Evolutionary conservation across 2,797 vertebrate genomes (phyloP), one percentile per base, ranked within the genome.

Genomic region (Epinephelus coioides): DNA sequence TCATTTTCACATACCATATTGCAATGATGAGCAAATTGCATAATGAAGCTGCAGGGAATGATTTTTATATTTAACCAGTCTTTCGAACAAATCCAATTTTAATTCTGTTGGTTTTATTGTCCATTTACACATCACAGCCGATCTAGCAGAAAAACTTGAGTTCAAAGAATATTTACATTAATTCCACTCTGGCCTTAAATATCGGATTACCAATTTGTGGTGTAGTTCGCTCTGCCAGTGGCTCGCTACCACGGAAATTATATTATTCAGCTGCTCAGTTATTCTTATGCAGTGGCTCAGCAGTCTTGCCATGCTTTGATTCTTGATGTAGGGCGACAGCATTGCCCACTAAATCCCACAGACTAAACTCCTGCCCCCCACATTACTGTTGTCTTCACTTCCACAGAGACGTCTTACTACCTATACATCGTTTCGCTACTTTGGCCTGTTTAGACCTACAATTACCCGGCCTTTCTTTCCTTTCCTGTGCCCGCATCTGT

Each of bases 401-500:
- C 69, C 63, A 68, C 61, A 79, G 79, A 55, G 61, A 77, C 83
- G 81, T 87, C 83, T 84, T 21, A 68, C 83, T 89, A 89, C 88
- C 85, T 91, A 76, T 84, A 86, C 84, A 83, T 83, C 63, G 47
- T n/a, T 73, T 76, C 73, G 69, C 86, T 90, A 46, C 85, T 81
- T 72, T 62, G 84, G 83, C 73, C 66, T 51, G 57, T 83, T 82
- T 46, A 86, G 84, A 76, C 88, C 90, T 90, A 73, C 89, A 91
- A 92, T 95, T 93, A 93, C 69, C 69, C 81, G 43, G 64, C 82
- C 86, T 85, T 82, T 83, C 85, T 88, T 89, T 90, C 90, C 86
- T 86, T 89, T 85, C 82, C 85, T 90, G 68, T 84, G 79, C 84
- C 88, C 69, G 60, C 86, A 81, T 88, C 91, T 93, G 89, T 93